A percentile compares a stretch with the other conserved stretches of the same genome.
Conservation (phyloP, 2,888 invertebrate genomes). For the Monopis laevigella region DNA sequence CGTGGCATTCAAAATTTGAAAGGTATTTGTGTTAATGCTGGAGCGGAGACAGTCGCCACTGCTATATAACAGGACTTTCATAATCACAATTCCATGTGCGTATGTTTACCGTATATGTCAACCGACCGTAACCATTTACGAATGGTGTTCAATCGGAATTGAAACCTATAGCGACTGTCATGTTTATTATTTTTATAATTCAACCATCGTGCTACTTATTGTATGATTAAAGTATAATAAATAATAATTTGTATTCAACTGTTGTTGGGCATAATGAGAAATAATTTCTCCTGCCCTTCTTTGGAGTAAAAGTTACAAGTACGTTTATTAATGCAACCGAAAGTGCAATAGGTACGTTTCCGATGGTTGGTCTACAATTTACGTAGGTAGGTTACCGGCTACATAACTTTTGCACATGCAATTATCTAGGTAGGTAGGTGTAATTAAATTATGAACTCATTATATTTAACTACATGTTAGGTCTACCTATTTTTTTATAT, state of each 20-base stretch:
- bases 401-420: too few relatives aligned
- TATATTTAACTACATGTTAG: too few relatives aligned
- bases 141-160: constrained; percentile 1
- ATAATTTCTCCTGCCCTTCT: constrained; percentile 6
- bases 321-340: constrained; percentile 11
- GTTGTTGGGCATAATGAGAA: background rate
- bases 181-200: constrained; percentile 6
- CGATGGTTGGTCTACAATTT: too few relatives aligned
- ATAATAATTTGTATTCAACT: constrained; percentile 8
- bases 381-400: too few relatives aligned
- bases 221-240: constrained; percentile 3
- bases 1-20: background rate
- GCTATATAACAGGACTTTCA: constrained; percentile 66
- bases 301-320: background rate
- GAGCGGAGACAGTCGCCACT: constrained; percentile 32
- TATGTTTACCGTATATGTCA: constrained; percentile 28
- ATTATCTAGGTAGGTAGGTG: too few relatives aligned
- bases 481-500: too few relatives aligned
- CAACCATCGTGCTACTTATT: constrained; percentile 1
- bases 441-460: too few relatives aligned
- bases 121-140: constrained; percentile 7
- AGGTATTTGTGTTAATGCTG: constrained; percentile 13
- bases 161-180: background rate
- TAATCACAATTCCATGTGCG: constrained; percentile 58
- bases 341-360: constrained; percentile 6